These are phyloP conservation scores for Melinaea marsaeus DNA, from an alignment of 2,888 invertebrate species.

Conservation along the genomic window DNA sequence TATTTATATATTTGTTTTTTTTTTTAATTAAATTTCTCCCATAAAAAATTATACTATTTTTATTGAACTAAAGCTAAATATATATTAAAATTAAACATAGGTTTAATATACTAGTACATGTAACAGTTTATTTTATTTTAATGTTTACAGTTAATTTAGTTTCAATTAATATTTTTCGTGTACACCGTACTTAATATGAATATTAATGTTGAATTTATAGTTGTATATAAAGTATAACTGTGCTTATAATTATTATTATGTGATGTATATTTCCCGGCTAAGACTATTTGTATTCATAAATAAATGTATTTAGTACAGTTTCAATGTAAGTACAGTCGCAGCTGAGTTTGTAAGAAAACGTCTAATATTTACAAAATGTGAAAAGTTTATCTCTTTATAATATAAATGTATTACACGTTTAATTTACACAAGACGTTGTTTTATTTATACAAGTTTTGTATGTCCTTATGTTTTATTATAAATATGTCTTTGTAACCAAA, in stretches of 20 bases:
- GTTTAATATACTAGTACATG: too few relatives aligned
- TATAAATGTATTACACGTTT: conserved; percentile 74
- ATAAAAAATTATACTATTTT: too few relatives aligned
- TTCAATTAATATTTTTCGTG: too few relatives aligned
- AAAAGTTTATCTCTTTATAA: conserved; percentile 74
- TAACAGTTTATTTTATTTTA: too few relatives aligned
- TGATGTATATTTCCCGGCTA: conserved; percentile 12
- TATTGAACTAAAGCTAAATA: too few relatives aligned
- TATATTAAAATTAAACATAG: too few relatives aligned
- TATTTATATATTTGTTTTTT: too few relatives aligned
- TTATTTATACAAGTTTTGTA: conserved; percentile 30
- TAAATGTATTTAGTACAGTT: conserved; percentile 38
- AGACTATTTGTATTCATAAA: conserved; percentile 15
- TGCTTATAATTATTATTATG: neutral
- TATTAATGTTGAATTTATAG: too few relatives aligned
- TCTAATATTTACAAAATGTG: conserved; percentile 74
- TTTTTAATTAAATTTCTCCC: too few relatives aligned
- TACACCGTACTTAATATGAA: too few relatives aligned
- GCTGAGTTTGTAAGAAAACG: conserved; percentile 59
- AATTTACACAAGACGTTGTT: conserved; percentile 55
- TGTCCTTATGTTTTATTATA: neutral
- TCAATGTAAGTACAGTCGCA: conserved; percentile 48
- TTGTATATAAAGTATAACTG: too few relatives aligned
- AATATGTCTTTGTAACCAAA: neutral
- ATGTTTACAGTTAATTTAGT: too few relatives aligned